Evolutionary conservation across 2,113 vertebrate genomes (phyloP).

Genomic region (Melanerpes aurifrons): DNA sequence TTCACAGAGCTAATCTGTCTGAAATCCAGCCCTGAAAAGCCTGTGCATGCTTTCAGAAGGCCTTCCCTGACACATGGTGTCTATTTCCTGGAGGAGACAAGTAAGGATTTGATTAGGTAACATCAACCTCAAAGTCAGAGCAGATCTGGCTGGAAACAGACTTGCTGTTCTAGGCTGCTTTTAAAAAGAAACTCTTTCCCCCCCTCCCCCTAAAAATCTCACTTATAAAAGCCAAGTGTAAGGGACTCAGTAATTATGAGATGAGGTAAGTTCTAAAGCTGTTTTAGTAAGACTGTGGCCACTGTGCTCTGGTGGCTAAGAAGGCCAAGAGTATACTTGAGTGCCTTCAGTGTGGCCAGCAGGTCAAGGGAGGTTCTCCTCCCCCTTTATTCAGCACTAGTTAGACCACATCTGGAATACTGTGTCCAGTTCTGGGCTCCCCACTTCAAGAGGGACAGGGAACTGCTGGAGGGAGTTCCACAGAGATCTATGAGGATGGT

Average conservation of each 20-base stretch:
- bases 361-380: no score
- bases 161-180: neutral
- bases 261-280: neutral
- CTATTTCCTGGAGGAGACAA: neutral
- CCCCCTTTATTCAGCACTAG: no score
- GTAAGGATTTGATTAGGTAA: neutral
- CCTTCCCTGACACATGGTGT: neutral
- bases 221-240: neutral
- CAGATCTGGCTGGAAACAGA: neutral
- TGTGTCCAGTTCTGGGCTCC: no score
- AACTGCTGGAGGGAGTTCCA: no score
- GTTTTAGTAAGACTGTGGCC: neutral
- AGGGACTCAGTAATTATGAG: neutral
- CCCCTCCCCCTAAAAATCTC: neutral
- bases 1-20: slow-evolving; percentile 33
- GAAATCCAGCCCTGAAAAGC: slow-evolving; percentile 36
- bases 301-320: no score
- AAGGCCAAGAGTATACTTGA: no score
- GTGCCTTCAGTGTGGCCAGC: no score
- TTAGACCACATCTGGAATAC: no score
- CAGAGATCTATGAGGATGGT: no score
- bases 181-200: neutral
- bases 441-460: no score
- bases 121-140: neutral
- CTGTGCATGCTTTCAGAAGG: slow-evolving; percentile 5